These are phyloP conservation scores for Dendropsophus ebraccatus DNA, from an alignment of 2,113 vertebrate genomes.

Conservation along the genomic window DNA sequence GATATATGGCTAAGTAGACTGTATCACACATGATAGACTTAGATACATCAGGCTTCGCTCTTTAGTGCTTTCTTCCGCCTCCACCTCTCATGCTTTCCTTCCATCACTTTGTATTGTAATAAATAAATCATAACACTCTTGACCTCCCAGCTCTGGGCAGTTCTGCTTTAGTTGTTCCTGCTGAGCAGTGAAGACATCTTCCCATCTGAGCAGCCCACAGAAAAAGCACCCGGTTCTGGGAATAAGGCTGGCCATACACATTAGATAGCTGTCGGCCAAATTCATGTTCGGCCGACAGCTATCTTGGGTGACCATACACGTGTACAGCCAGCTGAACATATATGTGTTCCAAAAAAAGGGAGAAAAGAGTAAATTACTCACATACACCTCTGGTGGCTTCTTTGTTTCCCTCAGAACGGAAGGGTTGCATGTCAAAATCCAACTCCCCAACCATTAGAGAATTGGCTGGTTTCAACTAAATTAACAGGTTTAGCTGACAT, in stretches of 20 bases:
- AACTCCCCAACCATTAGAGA: too few relatives aligned
- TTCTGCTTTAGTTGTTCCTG: not conserved
- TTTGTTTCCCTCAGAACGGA: too few relatives aligned
- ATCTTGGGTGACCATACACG: not conserved
- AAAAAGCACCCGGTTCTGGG: not conserved
- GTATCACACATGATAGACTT: not conserved
- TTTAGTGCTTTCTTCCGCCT: not conserved
- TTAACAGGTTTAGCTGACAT: too few relatives aligned
- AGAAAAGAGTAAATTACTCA: too few relatives aligned
- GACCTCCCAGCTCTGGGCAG: slow-evolving; percentile 15
- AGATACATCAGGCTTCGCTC: not conserved
- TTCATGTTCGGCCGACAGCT: too few relatives aligned
- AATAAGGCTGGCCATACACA: not conserved
- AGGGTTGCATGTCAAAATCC: too few relatives aligned
- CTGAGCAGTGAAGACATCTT: not conserved
- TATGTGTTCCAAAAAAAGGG: too few relatives aligned
- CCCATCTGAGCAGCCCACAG: not conserved
- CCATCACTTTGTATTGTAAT: slow-evolving; percentile 11
- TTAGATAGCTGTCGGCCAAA: too few relatives aligned
- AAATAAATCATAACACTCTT: slow-evolving; percentile 29
- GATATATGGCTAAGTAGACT: too few relatives aligned
- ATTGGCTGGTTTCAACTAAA: too few relatives aligned
- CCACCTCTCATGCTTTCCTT: not conserved
- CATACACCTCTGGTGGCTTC: too few relatives aligned
- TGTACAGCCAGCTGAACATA: too few relatives aligned